Percentiles rank a stretch among this genome's conserved stretches.
These are phyloP conservation scores for Acheta domesticus DNA, from an alignment of 2,888 invertebrate species.

Conservation along the genomic window DNA sequence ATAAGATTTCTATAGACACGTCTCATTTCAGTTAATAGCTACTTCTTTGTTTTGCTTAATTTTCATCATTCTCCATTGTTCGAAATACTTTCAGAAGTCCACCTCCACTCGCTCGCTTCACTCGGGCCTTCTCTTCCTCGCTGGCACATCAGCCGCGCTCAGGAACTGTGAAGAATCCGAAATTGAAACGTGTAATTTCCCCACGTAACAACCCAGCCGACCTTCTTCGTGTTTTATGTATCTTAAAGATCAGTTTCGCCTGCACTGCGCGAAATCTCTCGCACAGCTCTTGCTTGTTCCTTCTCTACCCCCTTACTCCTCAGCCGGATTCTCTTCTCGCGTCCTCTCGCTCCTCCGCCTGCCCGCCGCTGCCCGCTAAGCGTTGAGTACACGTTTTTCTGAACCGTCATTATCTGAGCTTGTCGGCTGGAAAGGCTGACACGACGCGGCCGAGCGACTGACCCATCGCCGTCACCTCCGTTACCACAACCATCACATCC, in stretches of 20 bases:
- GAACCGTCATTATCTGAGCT: slow-evolving; percentile 10
- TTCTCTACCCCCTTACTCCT: background rate
- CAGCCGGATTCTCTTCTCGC: background rate
- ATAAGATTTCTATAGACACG: too few relatives aligned
- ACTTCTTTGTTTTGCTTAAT: too few relatives aligned
- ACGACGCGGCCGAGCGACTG: background rate
- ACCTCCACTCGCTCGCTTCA: background rate
- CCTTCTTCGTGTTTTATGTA: slow-evolving; percentile 8
- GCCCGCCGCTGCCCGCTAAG: background rate
- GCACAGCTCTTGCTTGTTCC: background rate
- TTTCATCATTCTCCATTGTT: too few relatives aligned
- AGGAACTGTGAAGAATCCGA: slow-evolving; percentile 18
- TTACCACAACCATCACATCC: too few relatives aligned
- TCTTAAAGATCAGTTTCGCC: slow-evolving; percentile 1
- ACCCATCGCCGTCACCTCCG: too few relatives aligned
- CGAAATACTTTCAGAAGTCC: too few relatives aligned
- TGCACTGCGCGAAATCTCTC: background rate
- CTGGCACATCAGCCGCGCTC: background rate
- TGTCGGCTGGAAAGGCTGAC: background rate
- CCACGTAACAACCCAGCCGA: background rate
- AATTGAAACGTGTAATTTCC: slow-evolving; percentile 18
- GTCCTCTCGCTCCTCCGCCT: background rate
- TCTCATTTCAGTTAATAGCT: too few relatives aligned
- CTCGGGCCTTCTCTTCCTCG: background rate
- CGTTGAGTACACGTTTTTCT: background rate